phyloP scores from a whole-genome alignment of 30 jellyfish, hydroid and myxozoan species.

The Rhopilema esculentum region DNA sequence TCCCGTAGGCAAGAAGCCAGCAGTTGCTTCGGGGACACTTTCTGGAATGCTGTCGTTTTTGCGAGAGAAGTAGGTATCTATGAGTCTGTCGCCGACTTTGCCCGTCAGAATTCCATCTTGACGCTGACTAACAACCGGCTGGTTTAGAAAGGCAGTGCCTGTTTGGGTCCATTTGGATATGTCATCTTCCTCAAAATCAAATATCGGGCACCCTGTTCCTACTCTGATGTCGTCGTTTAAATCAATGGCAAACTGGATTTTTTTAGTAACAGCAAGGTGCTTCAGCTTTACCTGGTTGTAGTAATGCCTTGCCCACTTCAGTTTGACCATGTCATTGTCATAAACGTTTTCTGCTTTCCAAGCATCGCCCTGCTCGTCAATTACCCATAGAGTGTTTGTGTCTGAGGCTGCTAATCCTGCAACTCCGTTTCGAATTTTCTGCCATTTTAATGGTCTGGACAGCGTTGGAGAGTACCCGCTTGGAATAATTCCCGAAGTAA shows the following conservation, averaged over 20 bases:
- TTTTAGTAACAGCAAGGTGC: slow-evolving; percentile 11
- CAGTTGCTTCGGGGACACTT: slow-evolving; percentile 13
- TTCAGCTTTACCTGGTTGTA: slow-evolving; percentile 10
- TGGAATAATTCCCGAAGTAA: neutral
- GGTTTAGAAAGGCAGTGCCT: slow-evolving; percentile 51
- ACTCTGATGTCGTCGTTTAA: slow-evolving; percentile 9
- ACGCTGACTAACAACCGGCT: slow-evolving; percentile 37
- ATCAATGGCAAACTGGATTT: slow-evolving; percentile 14
- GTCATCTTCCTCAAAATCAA: slow-evolving; percentile 60
- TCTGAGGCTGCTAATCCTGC: neutral
- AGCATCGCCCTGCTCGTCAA: slow-evolving; percentile 13
- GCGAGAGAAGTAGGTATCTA: slow-evolving; percentile 41
- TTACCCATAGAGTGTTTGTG: slow-evolving; percentile 9
- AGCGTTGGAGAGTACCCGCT: slow-evolving; percentile 7
- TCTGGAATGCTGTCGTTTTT: slow-evolving; percentile 15
- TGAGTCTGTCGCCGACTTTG: slow-evolving; percentile 50
- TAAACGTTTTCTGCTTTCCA: slow-evolving; percentile 38
- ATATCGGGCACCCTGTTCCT: slow-evolving; percentile 61
- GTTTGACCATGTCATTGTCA: neutral
- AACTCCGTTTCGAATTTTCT: neutral
- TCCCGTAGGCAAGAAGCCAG: slow-evolving; percentile 34
- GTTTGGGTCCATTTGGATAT: slow-evolving; percentile 48
- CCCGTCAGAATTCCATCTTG: slow-evolving; percentile 1
- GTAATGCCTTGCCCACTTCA: slow-evolving; percentile 17
- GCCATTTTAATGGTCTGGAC: neutral